Evolutionary conservation across 2,113 vertebrate species (phyloP).

Genomic region (Halcyon malimbica): DNA sequence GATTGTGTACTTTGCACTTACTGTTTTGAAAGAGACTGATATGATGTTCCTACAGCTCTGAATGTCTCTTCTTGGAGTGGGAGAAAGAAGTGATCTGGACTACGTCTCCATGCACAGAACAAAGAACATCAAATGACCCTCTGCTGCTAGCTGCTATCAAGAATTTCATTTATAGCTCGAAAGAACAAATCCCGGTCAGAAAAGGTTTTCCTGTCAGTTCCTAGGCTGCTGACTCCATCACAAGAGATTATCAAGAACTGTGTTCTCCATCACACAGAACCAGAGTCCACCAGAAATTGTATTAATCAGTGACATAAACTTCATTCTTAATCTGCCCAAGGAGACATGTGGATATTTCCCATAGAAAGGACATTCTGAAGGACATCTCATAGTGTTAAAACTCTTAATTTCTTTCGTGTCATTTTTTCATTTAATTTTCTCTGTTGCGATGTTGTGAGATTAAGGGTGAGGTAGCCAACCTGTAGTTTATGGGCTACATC

Average conservation of each 20-base stretch:
- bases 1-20: neutral
- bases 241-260: neutral
- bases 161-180: neutral
- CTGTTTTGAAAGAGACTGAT: neutral
- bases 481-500: neutral
- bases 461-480: neutral
- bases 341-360: neutral
- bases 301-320: neutral
- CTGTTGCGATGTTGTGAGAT: neutral
- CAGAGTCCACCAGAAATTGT: neutral
- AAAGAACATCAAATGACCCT: neutral
- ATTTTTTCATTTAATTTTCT: neutral
- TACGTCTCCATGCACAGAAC: neutral
- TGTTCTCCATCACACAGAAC: neutral
- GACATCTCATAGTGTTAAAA: neutral
- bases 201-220: neutral
- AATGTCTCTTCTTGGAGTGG: neutral
- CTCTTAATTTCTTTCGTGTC: neutral
- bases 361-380: neutral
- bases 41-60: neutral
- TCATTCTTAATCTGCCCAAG: neutral
- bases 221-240: neutral
- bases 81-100: neutral
- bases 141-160: neutral
- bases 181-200: neutral